Evolutionary conservation across 2,797 vertebrate genomes (phyloP).

Genomic region (Sebastes trivittatus): DNA sequence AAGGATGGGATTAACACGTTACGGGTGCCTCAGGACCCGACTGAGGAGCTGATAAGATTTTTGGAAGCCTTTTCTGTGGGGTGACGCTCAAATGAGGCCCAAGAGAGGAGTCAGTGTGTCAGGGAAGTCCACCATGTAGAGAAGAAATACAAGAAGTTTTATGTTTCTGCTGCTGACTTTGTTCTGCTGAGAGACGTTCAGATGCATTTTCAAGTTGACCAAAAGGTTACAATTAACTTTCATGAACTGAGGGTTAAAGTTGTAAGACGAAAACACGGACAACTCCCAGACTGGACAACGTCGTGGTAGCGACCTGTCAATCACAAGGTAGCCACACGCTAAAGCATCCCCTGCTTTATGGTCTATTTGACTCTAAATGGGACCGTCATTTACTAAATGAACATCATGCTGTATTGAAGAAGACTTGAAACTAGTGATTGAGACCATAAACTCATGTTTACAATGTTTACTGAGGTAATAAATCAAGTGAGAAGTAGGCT

Average conservation of each 20-base stretch:
- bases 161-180: neutral
- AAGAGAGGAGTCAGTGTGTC: constrained; percentile 5
- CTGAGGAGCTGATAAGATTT: constrained; percentile 75
- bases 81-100: constrained; percentile 47
- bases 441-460: too few species aligned
- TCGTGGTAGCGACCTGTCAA: fast-evolving
- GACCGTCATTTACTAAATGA: too few species aligned
- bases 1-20: constrained; percentile 74
- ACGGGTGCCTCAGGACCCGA: constrained; percentile 44
- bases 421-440: fast-evolving
- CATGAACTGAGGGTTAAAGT: too few species aligned
- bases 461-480: too few species aligned
- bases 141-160: neutral
- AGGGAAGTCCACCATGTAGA: neutral
- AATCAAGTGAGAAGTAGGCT: too few species aligned
- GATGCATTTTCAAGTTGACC: neutral
- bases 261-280: fast-evolving
- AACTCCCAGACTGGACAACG: too few species aligned
- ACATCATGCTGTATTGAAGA: too few species aligned
- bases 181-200: neutral
- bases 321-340: too few species aligned
- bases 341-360: too few species aligned
- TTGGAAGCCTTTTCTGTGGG: constrained; percentile 33
- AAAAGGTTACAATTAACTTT: too few species aligned
- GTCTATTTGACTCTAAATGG: too few species aligned